Conservation (phyloP, 2,113 vertebrate genomes). For the Oncorhynchus clarkii region DNA sequence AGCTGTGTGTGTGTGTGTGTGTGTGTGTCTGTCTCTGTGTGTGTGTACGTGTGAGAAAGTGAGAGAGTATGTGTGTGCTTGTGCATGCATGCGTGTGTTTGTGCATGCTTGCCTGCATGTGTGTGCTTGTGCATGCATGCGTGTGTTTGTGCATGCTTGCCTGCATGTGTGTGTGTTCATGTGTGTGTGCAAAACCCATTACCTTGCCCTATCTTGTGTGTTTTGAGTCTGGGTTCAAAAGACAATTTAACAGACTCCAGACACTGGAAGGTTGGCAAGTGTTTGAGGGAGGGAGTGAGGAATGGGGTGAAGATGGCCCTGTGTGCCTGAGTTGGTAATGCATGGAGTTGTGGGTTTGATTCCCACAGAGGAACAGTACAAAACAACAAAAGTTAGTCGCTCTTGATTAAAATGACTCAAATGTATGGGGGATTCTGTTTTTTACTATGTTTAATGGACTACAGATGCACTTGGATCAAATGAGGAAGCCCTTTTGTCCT, state of each 20-base stretch:
- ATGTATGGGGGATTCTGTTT: not conserved
- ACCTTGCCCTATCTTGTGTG: not conserved
- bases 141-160: not conserved
- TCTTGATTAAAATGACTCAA: not conserved
- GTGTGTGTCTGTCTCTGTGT: not conserved
- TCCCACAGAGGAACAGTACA: not conserved
- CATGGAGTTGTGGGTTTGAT: no score
- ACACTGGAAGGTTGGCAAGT: not conserved
- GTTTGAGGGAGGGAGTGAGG: not conserved
- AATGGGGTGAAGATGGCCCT: not conserved
- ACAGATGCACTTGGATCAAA: not conserved
- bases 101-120: not conserved
- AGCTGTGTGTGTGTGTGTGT: no score
- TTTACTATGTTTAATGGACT: not conserved
- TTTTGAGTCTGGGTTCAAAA: not conserved
- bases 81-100: not conserved
- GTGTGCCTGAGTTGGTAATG: not conserved
- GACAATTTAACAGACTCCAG: not conserved
- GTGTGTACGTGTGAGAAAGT: no score
- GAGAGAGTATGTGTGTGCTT: no score
- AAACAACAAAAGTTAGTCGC: no score
- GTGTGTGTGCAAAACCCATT: not conserved
- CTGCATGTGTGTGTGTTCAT: constrained; percentile 5
- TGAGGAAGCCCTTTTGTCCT: not conserved
- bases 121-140: not conserved